Conservation (phyloP, 92 coral and sea anemone species). For the Zoanthus solanderi region DNA sequence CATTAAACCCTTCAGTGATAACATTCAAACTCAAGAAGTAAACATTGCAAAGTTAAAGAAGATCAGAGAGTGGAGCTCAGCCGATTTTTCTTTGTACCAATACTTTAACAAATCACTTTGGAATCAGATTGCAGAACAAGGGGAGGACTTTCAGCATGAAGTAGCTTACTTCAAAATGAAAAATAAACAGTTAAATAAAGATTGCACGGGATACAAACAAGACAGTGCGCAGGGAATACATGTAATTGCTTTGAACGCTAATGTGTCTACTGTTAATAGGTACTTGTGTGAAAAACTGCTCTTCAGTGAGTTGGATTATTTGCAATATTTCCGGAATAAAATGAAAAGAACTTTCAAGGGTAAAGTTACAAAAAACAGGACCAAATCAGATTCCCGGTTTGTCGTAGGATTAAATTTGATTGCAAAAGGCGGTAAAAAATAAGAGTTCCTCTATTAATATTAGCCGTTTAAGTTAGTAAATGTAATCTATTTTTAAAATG, state of each 20-base stretch:
- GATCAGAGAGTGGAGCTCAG: conserved; percentile 87
- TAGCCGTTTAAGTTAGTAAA: too few species aligned
- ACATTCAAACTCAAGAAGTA: neutral
- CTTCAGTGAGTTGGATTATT: conserved; percentile 67
- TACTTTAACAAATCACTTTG: conserved; percentile 88
- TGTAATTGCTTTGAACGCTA: conserved; percentile 44
- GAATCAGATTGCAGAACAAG: conserved; percentile 72
- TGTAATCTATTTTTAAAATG: too few species aligned
- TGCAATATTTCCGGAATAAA: conserved; percentile 84
- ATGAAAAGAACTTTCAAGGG: conserved; percentile 42
- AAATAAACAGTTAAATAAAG: conserved; percentile 72
- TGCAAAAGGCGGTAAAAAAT: neutral
- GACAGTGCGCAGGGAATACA: neutral
- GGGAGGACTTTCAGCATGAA: conserved; percentile 68
- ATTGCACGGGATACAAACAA: conserved; percentile 54
- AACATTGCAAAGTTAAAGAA: conserved; percentile 38
- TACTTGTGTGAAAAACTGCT: conserved; percentile 85
- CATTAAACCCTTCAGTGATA: conserved; percentile 66
- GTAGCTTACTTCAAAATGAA: conserved; percentile 69
- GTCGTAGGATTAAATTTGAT: neutral
- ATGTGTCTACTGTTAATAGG: conserved; percentile 67
- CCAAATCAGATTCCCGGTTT: neutral
- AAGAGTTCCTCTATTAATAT: neutral
- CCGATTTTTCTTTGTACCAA: conserved; percentile 84
- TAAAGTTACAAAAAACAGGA: neutral